These are phyloP conservation scores for Pelobates fuscus DNA, from an alignment of 2,113 vertebrate species.

Conservation along the genomic window DNA sequence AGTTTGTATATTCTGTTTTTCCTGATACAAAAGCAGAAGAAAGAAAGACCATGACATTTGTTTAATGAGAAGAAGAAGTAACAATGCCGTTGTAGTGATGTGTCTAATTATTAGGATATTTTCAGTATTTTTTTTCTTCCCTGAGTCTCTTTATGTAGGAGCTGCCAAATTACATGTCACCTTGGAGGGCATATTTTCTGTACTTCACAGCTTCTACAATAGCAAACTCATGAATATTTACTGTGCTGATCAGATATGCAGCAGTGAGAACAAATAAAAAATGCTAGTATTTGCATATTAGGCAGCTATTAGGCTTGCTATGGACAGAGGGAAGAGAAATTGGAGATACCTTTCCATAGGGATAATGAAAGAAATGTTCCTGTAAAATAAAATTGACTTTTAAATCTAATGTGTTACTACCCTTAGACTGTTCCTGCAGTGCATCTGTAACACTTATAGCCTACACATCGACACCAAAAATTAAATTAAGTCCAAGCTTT, in stretches of 20 bases:
- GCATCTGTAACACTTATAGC: slow-evolving; percentile 63
- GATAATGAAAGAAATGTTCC: slow-evolving; percentile 62
- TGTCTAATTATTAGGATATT: slow-evolving; percentile 56
- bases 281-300: slow-evolving; percentile 65
- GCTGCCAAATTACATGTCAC: slow-evolving; percentile 61
- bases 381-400: slow-evolving; percentile 74
- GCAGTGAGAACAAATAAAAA: slow-evolving; percentile 64
- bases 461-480: slow-evolving; percentile 67
- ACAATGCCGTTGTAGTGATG: slow-evolving; percentile 50
- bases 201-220: slow-evolving; percentile 57
- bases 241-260: slow-evolving; percentile 63
- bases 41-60: slow-evolving; percentile 46
- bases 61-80: slow-evolving; percentile 54
- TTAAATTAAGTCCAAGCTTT: slow-evolving; percentile 73
- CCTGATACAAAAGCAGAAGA: slow-evolving; percentile 23
- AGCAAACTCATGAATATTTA: slow-evolving; percentile 71
- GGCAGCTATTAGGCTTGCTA: slow-evolving; percentile 61
- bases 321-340: slow-evolving; percentile 55
- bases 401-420: slow-evolving; percentile 64
- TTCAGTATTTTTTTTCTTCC: slow-evolving; percentile 52
- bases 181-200: slow-evolving; percentile 58
- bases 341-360: slow-evolving; percentile 60
- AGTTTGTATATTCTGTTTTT: slow-evolving; percentile 23
- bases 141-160: slow-evolving; percentile 48
- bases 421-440: slow-evolving; percentile 65